Conservation (phyloP, 1,140 invertebrate genomes). For the Pogonognathellus flavescens region DNA sequence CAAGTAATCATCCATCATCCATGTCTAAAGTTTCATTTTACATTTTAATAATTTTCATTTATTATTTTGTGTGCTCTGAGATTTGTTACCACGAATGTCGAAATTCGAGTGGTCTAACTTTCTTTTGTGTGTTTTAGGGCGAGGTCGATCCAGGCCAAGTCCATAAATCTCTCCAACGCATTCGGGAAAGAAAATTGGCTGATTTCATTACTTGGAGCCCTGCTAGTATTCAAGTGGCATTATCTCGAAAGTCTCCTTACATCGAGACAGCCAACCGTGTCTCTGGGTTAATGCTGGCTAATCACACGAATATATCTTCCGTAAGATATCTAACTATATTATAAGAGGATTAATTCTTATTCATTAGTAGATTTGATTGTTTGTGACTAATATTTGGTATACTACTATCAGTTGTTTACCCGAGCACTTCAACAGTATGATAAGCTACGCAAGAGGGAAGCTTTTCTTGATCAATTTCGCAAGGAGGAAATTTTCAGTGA, state of each 20-base stretch:
- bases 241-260: conserved; percentile 95
- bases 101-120: not conserved
- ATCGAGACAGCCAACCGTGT: conserved; percentile 94
- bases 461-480: conserved; percentile 95
- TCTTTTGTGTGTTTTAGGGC: conserved; percentile 75
- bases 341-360: too few relatives aligned
- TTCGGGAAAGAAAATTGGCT: conserved; percentile 93
- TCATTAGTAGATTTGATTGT: too few relatives aligned
- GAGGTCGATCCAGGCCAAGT: conserved; percentile 95
- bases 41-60: too few relatives aligned
- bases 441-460: conserved; percentile 93
- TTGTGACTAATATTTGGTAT: conserved; percentile 65
- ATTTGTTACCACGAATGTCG: too few relatives aligned
- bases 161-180: conserved; percentile 94
- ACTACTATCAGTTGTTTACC: conserved; percentile 81
- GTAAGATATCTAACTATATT: conserved; percentile 72
- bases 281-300: conserved; percentile 96
- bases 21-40: too few relatives aligned
- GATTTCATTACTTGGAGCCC: conserved; percentile 99
- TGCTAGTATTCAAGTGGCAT: conserved; percentile 95
- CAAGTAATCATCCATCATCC: too few relatives aligned
- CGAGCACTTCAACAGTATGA: conserved; percentile 92
- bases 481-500: conserved; percentile 94
- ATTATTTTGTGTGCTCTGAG: too few relatives aligned
- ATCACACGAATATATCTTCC: conserved; percentile 97